Evolutionary conservation across 1,140 invertebrate species (phyloP), one percentile per base, ranked within the genome.

Genomic region (Drosophila rufa): DNA sequence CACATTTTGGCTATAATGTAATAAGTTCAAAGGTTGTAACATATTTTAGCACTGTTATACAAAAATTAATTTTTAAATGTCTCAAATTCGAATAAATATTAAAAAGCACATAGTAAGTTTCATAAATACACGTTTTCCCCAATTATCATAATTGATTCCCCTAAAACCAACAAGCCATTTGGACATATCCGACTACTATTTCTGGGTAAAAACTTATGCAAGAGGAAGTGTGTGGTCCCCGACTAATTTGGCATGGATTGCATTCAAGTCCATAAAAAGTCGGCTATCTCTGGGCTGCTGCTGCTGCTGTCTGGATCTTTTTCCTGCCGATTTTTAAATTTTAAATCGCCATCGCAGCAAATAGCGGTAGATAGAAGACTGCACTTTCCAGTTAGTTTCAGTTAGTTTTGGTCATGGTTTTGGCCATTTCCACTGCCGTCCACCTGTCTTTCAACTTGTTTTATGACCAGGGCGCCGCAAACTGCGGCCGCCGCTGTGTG

Each of bases 401-500:
- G 66, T 50, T 61, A 33, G 66, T 50, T 61, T 66, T 66, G 47
- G 66, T 51, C 61, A 67, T 43, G 66, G 25, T 69, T 69, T 69
- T 69, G 66, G 66, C 40, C 64, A 70, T 33, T 40, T 55, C 48
- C 64, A 68, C 30, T 30, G 36, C 22, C 8, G 61, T 42, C 47
- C 64, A 70, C 67, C 67, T 46, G 67, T 68, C 40, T 55, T 47
- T 55, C 25, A 68, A 55, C 67, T 70, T 70, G 46, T 68, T 70
- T 62, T 67, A 67, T 67, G 64, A 67, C 19, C 30, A 17, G 30
- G 57, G 42, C 45, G 56, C 40, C 46, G 62, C 19, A 46, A 55
- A 48, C 48, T 45, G 38, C 48, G 30, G 60, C 48, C 42, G 38
- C 30, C 30, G 30, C 30, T 9, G 33, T 36, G 61, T 69, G 61